These are phyloP conservation scores for Siniperca undulata DNA, from an alignment of 2,797 vertebrate genomes.

Conservation along the genomic window DNA sequence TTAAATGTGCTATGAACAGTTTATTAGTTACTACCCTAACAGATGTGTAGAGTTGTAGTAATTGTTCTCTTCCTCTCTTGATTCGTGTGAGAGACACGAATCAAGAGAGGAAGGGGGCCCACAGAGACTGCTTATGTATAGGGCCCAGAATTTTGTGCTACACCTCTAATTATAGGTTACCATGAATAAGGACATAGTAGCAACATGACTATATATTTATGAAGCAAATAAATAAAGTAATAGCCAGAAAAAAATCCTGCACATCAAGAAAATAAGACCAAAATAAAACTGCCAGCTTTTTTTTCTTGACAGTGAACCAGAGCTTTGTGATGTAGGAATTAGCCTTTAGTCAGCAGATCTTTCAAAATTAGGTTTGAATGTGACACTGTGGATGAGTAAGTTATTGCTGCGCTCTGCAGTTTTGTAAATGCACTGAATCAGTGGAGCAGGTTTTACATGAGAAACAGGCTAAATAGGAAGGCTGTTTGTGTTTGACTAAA, in stretches of 20 bases:
- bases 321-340: constrained; percentile 44
- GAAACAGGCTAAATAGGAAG: constrained; percentile 16
- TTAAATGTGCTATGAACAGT: no score
- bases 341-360: constrained; percentile 62
- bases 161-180: neutral
- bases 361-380: constrained; percentile 65
- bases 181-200: neutral
- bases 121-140: no score
- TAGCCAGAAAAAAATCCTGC: neutral
- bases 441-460: constrained; percentile 20
- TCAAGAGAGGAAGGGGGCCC: no score
- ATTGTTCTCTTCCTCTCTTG: no score
- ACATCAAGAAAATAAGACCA: constrained; percentile 9
- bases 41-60: no score
- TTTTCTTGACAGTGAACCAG: constrained; percentile 24
- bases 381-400: constrained; percentile 50
- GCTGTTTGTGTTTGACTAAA: constrained; percentile 25
- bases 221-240: neutral
- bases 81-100: no score
- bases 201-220: neutral
- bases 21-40: no score
- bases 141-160: no score
- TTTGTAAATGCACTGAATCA: constrained; percentile 54
- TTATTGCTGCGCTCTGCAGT: constrained; percentile 60
- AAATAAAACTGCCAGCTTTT: constrained; percentile 25